A percentile compares a stretch with the other conserved stretches of the same genome.
These are phyloP conservation scores for Melanotaenia trifasciata DNA, from an alignment of 2,797 vertebrate species.

Conservation along the genomic window DNA sequence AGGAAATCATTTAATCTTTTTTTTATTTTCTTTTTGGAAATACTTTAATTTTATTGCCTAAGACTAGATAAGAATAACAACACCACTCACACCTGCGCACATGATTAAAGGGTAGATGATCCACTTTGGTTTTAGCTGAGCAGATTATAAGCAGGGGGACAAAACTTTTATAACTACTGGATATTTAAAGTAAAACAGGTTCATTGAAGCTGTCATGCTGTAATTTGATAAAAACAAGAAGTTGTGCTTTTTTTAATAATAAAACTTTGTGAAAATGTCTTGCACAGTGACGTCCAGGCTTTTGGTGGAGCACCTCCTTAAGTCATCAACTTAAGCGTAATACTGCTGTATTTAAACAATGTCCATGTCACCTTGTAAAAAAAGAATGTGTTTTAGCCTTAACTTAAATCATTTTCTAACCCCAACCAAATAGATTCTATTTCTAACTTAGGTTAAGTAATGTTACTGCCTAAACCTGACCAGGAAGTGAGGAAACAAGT, in stretches of 20 bases:
- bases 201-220: background rate
- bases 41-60: slow-evolving; percentile 4
- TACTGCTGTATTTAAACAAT: background rate
- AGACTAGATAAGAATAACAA: slow-evolving; percentile 1
- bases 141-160: background rate
- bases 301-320: background rate
- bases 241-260: background rate
- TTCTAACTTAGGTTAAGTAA: too few relatives aligned
- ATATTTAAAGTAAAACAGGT: background rate
- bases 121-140: slow-evolving; percentile 5
- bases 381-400: too few relatives aligned
- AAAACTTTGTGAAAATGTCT: background rate
- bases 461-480: too few relatives aligned
- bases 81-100: background rate
- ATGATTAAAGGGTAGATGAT: slow-evolving; percentile 8
- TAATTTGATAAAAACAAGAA: background rate
- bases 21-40: slow-evolving; percentile 24
- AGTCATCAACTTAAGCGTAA: background rate
- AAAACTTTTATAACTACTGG: background rate
- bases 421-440: too few relatives aligned
- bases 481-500: too few relatives aligned
- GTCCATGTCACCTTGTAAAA: too few relatives aligned
- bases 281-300: background rate
- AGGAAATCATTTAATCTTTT: background rate
- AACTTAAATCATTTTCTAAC: too few relatives aligned